A percentile compares a stretch with the other conserved stretches of the same genome.
Evolutionary conservation across 2,113 vertebrate species (phyloP).

Genomic region (Megaleporinus macrocephalus): DNA sequence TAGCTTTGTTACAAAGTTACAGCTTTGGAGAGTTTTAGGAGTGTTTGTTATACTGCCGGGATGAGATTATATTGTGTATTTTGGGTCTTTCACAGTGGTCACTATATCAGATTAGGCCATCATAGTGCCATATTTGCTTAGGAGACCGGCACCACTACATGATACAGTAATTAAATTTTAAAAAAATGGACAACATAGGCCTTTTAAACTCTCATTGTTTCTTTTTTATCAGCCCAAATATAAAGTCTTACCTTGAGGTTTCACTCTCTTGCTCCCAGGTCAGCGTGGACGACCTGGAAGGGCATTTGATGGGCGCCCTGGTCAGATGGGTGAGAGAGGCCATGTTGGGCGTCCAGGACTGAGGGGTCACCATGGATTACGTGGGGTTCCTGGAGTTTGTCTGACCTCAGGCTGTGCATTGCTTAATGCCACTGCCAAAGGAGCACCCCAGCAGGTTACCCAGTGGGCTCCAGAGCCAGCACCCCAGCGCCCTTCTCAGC

Average conservation of each 20-base stretch:
- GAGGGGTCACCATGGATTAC: conserved; percentile 75
- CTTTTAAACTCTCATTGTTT: no score
- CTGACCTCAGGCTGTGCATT: conserved; percentile 73
- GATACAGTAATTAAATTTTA: no score
- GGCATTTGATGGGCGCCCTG: conserved; percentile 77
- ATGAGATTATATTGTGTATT: no score
- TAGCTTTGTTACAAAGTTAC: no score
- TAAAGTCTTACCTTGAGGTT: not conserved
- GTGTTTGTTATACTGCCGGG: no score
- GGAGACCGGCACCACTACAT: no score
- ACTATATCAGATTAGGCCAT: no score
- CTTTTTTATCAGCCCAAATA: not conserved
- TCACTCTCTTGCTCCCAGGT: conserved; percentile 63
- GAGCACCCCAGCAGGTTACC: conserved; percentile 40
- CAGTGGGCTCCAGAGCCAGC: conserved; percentile 19
- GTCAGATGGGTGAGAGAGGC: conserved; percentile 75
- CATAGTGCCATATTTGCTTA: no score
- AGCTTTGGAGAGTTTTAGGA: no score
- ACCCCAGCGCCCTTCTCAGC: not conserved
- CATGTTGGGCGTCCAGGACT: conserved; percentile 72
- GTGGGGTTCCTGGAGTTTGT: conserved; percentile 79
- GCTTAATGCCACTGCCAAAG: conserved; percentile 54
- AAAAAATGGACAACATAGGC: no score
- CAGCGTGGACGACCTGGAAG: conserved; percentile 74
- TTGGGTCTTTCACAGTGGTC: no score